These are phyloP conservation scores for Habroteleia sp. DNA, from an alignment of 2,888 invertebrate genomes.

Conservation along the genomic window DNA sequence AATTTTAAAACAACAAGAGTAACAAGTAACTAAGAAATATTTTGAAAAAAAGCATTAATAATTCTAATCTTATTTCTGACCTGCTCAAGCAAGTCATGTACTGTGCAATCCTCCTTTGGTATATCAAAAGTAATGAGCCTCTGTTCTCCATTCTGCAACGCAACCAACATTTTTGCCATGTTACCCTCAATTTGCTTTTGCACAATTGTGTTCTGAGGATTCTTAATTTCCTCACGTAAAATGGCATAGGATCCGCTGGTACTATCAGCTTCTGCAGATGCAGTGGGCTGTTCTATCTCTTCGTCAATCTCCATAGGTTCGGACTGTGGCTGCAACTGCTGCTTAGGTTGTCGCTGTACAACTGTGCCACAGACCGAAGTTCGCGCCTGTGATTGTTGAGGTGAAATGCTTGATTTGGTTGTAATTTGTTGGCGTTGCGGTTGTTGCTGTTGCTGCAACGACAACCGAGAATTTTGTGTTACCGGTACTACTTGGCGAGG, in stretches of 20 bases:
- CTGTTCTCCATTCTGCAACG: conserved; percentile 89
- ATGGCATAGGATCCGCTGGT: conserved; percentile 72
- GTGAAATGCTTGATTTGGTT: neutral
- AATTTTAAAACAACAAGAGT: conserved; percentile 17
- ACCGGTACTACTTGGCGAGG: neutral
- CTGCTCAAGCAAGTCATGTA: conserved; percentile 91
- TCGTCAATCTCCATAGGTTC: conserved; percentile 57
- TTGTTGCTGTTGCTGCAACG: too few relatives aligned
- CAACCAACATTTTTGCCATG: conserved; percentile 90
- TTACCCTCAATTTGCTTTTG: conserved; percentile 79
- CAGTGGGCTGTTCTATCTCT: conserved; percentile 48
- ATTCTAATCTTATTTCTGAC: conserved; percentile 78
- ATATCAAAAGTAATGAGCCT: conserved; percentile 91
- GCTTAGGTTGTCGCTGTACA: neutral
- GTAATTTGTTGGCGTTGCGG: neutral
- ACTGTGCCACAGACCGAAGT: neutral
- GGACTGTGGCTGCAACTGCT: neutral
- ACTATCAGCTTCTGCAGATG: conserved; percentile 64
- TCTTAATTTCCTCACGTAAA: conserved; percentile 74
- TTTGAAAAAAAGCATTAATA: neutral
- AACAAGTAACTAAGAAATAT: too few relatives aligned
- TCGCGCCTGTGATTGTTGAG: neutral
- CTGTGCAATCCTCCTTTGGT: conserved; percentile 90
- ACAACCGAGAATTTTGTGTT: neutral
- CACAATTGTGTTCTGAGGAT: conserved; percentile 75